These are phyloP conservation scores for Sphenodon punctatus DNA, from an alignment of 2,797 vertebrate genomes.

Conservation along the genomic window DNA sequence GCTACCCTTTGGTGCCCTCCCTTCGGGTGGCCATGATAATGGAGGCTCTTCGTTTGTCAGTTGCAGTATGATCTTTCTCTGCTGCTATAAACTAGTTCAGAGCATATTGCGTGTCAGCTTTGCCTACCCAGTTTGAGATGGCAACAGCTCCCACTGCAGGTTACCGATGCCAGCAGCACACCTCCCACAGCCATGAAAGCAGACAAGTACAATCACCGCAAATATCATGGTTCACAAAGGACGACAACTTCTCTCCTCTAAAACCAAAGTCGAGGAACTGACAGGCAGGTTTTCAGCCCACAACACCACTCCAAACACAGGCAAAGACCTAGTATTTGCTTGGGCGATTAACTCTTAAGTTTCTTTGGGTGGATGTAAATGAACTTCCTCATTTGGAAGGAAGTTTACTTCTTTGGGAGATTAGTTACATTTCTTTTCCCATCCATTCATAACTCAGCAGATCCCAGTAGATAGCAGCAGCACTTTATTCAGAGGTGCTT, in stretches of 20 bases:
- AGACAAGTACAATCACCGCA: neutral
- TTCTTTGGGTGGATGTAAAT: neutral
- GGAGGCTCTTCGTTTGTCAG: neutral
- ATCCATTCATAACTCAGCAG: neutral
- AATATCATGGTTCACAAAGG: conserved; percentile 42
- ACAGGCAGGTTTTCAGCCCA: conserved; percentile 35
- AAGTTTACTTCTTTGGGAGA: too few species aligned
- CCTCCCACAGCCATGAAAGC: conserved; percentile 31
- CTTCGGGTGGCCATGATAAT: too few species aligned
- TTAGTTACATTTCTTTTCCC: too few species aligned
- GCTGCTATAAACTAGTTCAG: neutral
- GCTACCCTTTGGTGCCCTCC: too few species aligned
- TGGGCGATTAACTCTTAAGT: fast-evolving
- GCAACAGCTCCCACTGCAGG: conserved; percentile 22
- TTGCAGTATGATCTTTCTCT: neutral
- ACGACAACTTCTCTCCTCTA: conserved; percentile 10
- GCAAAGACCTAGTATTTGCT: too few species aligned
- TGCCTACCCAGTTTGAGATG: conserved; percentile 29
- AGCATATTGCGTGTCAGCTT: neutral
- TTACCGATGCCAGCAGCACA: conserved; percentile 8
- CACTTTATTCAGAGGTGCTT: neutral
- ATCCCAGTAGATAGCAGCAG: neutral
- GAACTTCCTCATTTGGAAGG: neutral
- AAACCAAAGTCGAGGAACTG: conserved; percentile 41
- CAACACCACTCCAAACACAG: too few species aligned